Base-by-base conservation (phyloP, 1,140 invertebrate species). In the Brachionus asplanchnoidis region DNA sequence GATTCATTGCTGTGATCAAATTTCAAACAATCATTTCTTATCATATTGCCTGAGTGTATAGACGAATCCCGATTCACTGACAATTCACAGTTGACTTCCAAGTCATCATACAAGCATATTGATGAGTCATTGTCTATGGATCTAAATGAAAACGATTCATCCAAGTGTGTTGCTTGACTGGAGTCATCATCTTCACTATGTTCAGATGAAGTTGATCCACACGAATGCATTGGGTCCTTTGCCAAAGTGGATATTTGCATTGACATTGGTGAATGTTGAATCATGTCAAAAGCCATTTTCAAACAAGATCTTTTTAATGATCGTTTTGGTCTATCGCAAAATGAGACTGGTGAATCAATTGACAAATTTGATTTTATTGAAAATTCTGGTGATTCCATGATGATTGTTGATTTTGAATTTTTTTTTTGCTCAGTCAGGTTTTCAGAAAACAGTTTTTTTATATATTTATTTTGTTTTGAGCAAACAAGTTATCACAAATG, bases 91-190 rank as follows among this genome's bases (percentile, higher is more conserved):
- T 12, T 40, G 3, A 7, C 32, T 73, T 56, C 53, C 53, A 73
- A 17, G n/a, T 73, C 28, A n/a, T 73, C 68, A 40, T 73, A 73
- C 68, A 73, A 73, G n/a, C 68, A 40, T 2, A 73, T 40, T 12
- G 68, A 73, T 6, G 32, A 40, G 32, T 73, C 68, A 20, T 73
- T 73, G 36, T 36, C 32, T 1, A 40, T 40, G 14, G 68, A 73
- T 36, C 40, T 73, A 17, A 73, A 73, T 2, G 68, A 40, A 40
- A 73, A 73, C 12, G 68, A 73, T 40, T 73, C 68, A 40, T 73
- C 68, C 32, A 73, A 73, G 40, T 73, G 36, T 17, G 68, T 73
- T 14, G 68, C 68, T 73, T 73, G 68, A 73, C 68, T 73, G 42
- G 36, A n/a, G 6, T 73, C 68, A 28, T 73, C 68, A 73, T 73